Percentiles rank a stretch among this genome's conserved stretches.
Evolutionary conservation across 1,140 invertebrate genomes (phyloP).

Genomic region (Megathymus violae): DNA sequence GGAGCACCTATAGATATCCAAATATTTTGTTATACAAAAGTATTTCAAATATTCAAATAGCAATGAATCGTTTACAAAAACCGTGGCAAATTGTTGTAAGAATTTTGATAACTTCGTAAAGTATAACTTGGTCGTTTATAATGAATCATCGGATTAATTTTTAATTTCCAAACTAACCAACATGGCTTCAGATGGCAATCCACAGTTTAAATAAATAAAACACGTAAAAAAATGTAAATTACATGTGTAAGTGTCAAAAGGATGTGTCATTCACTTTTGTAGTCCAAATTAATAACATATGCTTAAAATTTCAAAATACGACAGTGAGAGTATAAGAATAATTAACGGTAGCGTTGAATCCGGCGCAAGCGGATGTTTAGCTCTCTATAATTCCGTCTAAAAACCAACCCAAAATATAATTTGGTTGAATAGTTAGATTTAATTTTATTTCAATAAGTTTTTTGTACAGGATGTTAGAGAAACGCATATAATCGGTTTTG

Average conservation of each 20-base stretch:
- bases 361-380: conserved; percentile 40
- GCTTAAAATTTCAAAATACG: conserved; percentile 7
- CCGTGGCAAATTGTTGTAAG: too few species aligned
- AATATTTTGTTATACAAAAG: too few species aligned
- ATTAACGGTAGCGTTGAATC: conserved; percentile 23
- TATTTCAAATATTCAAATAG: too few species aligned
- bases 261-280: conserved; percentile 17
- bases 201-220: too few species aligned
- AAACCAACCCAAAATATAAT: conserved; percentile 44
- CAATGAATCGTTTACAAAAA: too few species aligned
- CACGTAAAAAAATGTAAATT: not conserved
- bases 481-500: conserved; percentile 57
- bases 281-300: conserved; percentile 2
- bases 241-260: not conserved
- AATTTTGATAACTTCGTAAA: too few species aligned
- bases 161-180: too few species aligned
- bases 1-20: too few species aligned
- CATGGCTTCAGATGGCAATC: too few species aligned
- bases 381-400: conserved; percentile 32
- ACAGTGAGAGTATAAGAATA: conserved; percentile 31
- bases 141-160: too few species aligned
- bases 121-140: too few species aligned
- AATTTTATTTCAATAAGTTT: conserved; percentile 65
- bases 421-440: conserved; percentile 44
- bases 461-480: conserved; percentile 62